A percentile compares a stretch with the other conserved stretches of the same genome.
Evolutionary conservation across 1,140 invertebrate genomes (phyloP).

Genomic region (Limonius californicus): DNA sequence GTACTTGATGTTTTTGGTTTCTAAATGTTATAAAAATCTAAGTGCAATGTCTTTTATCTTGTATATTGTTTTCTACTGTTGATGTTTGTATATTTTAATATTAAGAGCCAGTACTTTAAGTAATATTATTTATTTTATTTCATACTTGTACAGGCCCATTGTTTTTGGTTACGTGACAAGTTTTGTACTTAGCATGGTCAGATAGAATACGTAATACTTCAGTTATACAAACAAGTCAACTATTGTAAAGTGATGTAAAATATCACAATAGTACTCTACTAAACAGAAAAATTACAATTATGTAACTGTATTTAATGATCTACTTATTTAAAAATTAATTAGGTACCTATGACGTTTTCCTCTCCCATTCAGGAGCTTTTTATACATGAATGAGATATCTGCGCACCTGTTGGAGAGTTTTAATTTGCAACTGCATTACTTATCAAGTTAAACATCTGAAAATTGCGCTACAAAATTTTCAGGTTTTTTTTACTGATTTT

Average conservation of each 20-base stretch:
- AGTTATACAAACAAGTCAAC: too few species aligned
- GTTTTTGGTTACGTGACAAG: constrained; percentile 23
- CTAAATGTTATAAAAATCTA: background rate
- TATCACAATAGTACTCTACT: too few species aligned
- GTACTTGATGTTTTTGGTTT: constrained; percentile 5
- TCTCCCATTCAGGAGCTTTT: background rate
- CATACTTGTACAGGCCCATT: constrained; percentile 26
- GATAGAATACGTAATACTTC: too few species aligned
- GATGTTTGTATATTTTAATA: constrained; percentile 48
- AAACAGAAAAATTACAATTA: too few species aligned
- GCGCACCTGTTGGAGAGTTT: too few species aligned
- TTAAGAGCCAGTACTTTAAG: constrained; percentile 48
- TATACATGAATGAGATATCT: too few species aligned
- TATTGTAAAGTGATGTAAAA: too few species aligned
- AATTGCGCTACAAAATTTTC: too few species aligned
- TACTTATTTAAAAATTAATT: background rate
- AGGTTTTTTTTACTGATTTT: too few species aligned
- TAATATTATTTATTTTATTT: constrained; percentile 42
- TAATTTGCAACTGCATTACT: too few species aligned
- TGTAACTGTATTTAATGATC: constrained; percentile 13
- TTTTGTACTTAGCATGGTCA: constrained; percentile 21
- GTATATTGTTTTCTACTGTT: constrained; percentile 42
- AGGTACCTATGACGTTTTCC: background rate
- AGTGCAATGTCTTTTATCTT: constrained; percentile 38
- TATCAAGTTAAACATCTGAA: too few species aligned